Evolutionary conservation across 2,888 invertebrate genomes (phyloP).

Genomic region (Dryobotodes eremita): DNA sequence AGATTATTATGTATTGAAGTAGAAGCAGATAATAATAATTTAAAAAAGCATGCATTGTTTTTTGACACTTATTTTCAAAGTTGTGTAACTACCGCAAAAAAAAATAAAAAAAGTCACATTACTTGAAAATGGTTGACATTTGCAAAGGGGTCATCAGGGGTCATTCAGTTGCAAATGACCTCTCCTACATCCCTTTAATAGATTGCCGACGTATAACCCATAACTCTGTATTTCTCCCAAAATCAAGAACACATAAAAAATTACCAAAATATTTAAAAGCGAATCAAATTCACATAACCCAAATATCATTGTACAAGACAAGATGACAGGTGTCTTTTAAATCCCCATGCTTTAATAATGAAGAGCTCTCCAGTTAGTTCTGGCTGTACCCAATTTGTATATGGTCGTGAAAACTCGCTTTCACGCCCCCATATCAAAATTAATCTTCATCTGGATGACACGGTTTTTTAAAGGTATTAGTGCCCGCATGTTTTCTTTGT

Average conservation of each 20-base stretch:
- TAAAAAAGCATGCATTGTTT: too few relatives aligned
- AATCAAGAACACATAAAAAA: conserved; percentile 1
- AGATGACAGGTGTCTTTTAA: conserved; percentile 48
- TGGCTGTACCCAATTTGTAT: conserved; percentile 57
- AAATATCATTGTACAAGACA: conserved; percentile 11
- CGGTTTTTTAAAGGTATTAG: conserved; percentile 49
- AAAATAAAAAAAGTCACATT: too few relatives aligned
- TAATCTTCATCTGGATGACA: conserved; percentile 63
- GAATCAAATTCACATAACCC: conserved; percentile 38
- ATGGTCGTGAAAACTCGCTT: conserved; percentile 52
- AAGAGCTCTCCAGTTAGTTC: conserved; percentile 62
- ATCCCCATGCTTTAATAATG: conserved; percentile 41
- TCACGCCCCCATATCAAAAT: conserved; percentile 65
- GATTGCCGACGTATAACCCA: too few relatives aligned
- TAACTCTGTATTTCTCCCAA: background rate
- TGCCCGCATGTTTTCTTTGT: conserved; percentile 54
- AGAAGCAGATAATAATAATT: too few relatives aligned
- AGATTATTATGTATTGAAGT: too few relatives aligned
- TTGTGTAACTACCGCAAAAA: too few relatives aligned
- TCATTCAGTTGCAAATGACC: too few relatives aligned
- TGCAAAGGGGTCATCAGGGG: too few relatives aligned
- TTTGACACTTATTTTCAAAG: too few relatives aligned
- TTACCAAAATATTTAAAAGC: conserved; percentile 21
- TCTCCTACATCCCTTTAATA: too few relatives aligned
- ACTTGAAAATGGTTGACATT: too few relatives aligned